A percentile compares a stretch with the other conserved stretches of the same genome.
Conservation (phyloP, 2,113 vertebrate genomes). For the Anthoscopus minutus region DNA sequence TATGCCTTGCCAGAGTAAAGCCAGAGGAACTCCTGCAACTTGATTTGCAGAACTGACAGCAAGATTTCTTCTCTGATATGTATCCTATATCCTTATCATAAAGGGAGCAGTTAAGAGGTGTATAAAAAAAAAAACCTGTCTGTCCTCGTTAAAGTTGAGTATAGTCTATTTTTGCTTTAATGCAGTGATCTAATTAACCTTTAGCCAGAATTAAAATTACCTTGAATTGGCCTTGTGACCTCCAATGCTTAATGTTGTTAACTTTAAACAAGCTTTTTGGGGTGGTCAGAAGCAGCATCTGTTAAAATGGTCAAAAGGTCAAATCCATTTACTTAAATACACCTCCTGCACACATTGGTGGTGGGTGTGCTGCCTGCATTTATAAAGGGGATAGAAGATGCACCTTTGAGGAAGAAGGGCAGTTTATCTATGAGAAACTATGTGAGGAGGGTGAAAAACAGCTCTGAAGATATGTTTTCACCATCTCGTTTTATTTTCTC, state of each 20-base stretch:
- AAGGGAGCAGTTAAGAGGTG: conserved; percentile 10
- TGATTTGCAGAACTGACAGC: neutral
- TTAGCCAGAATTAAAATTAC: conserved; percentile 76
- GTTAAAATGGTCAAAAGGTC: conserved; percentile 75
- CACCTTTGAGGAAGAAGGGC: neutral
- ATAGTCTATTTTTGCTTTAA: conserved; percentile 74
- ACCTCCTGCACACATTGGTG: neutral
- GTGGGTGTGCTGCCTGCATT: neutral
- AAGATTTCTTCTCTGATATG: neutral
- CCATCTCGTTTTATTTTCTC: neutral
- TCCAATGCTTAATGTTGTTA: conserved; percentile 74
- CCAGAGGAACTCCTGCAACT: neutral
- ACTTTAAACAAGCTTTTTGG: conserved; percentile 78
- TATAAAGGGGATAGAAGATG: neutral
- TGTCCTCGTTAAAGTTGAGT: conserved; percentile 60
- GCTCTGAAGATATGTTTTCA: neutral
- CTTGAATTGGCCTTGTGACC: conserved; percentile 77
- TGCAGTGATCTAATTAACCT: conserved; percentile 85
- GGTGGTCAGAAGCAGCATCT: conserved; percentile 74
- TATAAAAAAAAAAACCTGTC: conserved; percentile 33
- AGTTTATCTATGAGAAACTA: fast-evolving
- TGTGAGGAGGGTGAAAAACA: neutral
- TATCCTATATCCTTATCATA: neutral
- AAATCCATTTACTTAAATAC: conserved; percentile 71
- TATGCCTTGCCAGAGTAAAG: neutral